phyloP scores from a whole-genome alignment of 2,797 vertebrate species.

The Poecilia gillii region DNA sequence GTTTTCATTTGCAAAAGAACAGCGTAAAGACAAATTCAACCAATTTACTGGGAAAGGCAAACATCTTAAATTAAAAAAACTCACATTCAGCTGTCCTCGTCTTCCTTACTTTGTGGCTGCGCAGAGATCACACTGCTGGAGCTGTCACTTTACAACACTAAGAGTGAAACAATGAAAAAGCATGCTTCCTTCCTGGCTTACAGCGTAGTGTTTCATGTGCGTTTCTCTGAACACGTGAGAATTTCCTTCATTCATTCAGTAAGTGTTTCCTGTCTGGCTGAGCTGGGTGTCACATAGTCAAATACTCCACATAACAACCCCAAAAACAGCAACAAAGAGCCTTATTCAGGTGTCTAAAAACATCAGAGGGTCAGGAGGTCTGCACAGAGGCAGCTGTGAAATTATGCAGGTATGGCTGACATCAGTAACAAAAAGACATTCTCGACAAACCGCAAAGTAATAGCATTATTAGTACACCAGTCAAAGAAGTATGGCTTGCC shows the following conservation, averaged over 20 bases:
- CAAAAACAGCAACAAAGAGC: conserved; percentile 5
- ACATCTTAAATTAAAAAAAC: neutral
- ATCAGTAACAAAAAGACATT: conserved; percentile 23
- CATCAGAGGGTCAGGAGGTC: conserved; percentile 3
- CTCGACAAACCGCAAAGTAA: conserved; percentile 43
- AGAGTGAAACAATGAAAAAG: conserved; percentile 51
- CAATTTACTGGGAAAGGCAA: neutral
- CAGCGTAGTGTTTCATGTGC: conserved; percentile 52
- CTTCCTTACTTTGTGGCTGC: conserved; percentile 9
- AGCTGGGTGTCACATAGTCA: conserved; percentile 40
- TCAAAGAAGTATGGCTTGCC: conserved; percentile 42
- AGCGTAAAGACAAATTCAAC: conserved; percentile 9
- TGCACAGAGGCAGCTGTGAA: conserved; percentile 32
- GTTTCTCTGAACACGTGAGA: conserved; percentile 61
- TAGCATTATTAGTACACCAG: conserved; percentile 33
- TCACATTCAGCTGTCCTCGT: conserved; percentile 9
- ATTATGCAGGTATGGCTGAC: conserved; percentile 24
- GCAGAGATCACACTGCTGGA: conserved; percentile 24
- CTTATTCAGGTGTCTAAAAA: conserved; percentile 7
- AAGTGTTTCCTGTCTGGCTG: conserved; percentile 72
- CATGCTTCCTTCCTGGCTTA: conserved; percentile 76
- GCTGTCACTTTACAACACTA: conserved; percentile 37
- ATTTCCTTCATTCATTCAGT: conserved; percentile 79
- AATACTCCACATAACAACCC: conserved; percentile 29
- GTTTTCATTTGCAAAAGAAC: conserved; percentile 46